Base-by-base conservation (phyloP, 2,113 vertebrate genomes). In the Sprattus sprattus region DNA sequence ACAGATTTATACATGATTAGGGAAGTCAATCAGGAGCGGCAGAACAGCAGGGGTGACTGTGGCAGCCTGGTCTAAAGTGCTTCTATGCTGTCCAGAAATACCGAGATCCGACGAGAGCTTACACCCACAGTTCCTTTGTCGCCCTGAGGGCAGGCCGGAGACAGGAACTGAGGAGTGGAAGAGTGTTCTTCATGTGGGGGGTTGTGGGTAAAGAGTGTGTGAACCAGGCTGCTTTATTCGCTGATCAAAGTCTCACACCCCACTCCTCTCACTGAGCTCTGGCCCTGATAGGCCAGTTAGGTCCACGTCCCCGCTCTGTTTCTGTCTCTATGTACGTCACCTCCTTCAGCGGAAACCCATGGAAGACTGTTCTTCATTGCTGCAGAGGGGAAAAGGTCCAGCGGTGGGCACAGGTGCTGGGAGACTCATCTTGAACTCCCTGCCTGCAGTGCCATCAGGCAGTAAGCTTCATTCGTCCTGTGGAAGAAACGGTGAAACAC, bases 401-500 rank as follows among this genome's bases (percentile, higher is more conserved):
- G 4, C 3, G 71, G 28, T 11, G 10, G 45, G 81, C 60, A 81
- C 0, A 81, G 82, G 85, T 85, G 86, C 45, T 90, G 11, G 13
- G 32, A 82, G 84, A 85, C 90, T 7, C 22, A 15, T 1, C 22
- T n/a, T 47, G n/a, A 28, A 2, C n/a, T 39, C 28, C 60, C 60
- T 45, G 11, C n/a, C 11, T 45, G 2, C 83, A 81, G 60, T 15
- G 46, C 81, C 83, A 16, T 95, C 89, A 95, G 49, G 93, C 93
- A 0, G 92, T 92, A 82, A 95, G 83, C 90, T 96, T 96, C 89
- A 94, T 85, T 90, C 94, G 93, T 94, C 95, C 95, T 96, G 89
- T 80, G 82, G 84, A 45, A 60, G 22, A 22, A 46, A 45, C 52
- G 13, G 10, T 15, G 28, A 81, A 32, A 83, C 3, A 39, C 0